Conservation (phyloP, 2,797 vertebrate species). For the Myotis findleyi region DNA sequence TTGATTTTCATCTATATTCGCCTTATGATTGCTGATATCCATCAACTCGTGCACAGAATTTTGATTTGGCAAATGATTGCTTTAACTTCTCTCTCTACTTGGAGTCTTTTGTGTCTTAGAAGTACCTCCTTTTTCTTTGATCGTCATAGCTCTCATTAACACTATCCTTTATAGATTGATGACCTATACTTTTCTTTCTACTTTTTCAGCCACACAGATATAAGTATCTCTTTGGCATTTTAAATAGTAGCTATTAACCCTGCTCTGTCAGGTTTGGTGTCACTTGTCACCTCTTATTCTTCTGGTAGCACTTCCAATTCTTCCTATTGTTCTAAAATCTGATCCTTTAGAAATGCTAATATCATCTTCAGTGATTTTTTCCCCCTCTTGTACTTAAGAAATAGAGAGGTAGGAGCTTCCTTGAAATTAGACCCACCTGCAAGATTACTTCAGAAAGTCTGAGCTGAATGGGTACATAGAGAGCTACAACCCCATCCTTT, state of each 20-base stretch:
- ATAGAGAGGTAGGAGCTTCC: neutral
- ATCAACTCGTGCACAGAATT: slow-evolving; percentile 46
- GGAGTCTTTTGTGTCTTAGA: neutral
- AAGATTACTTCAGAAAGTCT: slow-evolving; percentile 44
- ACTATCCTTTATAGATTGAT: neutral
- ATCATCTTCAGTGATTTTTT: neutral
- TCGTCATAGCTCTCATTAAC: neutral
- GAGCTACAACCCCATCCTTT: neutral
- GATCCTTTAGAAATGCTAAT: neutral
- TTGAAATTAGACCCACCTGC: neutral
- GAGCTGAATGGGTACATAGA: neutral
- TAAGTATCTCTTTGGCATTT: neutral
- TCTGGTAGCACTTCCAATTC: neutral
- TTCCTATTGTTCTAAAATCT: neutral
- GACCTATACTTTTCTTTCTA: neutral
- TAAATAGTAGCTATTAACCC: neutral
- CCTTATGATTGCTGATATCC: slow-evolving; percentile 30
- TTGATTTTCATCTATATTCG: slow-evolving; percentile 56
- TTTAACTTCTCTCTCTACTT: neutral
- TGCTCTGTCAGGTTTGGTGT: neutral
- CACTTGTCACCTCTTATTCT: neutral
- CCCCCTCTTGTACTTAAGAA: neutral
- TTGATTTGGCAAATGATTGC: slow-evolving; percentile 31
- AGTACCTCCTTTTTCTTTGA: neutral
- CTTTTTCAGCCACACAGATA: neutral